A percentile compares a stretch with the other conserved stretches of the same genome.
Conservation (phyloP, 2,113 vertebrate genomes). For the Sturnus vulgaris region DNA sequence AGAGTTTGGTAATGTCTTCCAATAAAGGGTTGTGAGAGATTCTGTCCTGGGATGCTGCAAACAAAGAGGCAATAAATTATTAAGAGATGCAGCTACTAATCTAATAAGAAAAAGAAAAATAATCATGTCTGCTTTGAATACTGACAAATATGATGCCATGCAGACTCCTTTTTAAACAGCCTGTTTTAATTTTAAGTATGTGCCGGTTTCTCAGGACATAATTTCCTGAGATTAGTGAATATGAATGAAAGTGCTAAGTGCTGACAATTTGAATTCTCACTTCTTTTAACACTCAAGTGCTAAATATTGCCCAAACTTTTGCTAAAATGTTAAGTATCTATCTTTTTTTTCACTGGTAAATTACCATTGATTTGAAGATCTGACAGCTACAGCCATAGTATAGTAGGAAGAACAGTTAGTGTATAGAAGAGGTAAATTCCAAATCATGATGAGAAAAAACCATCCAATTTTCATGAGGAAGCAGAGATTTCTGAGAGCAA, state of each 20-base stretch:
- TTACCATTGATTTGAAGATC: conserved; percentile 58
- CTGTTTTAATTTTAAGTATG: conserved; percentile 60
- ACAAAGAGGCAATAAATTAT: conserved; percentile 1
- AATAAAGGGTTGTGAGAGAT: neutral
- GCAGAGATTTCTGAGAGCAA: neutral
- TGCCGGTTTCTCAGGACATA: conserved; percentile 66
- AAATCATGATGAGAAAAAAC: neutral
- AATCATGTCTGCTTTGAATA: conserved; percentile 2
- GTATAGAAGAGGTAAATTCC: conserved; percentile 17
- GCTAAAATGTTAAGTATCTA: conserved; percentile 68
- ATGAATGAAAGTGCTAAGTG: conserved; percentile 71
- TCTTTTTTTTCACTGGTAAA: conserved; percentile 56
- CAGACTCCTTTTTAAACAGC: conserved; percentile 43
- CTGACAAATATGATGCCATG: conserved; percentile 19
- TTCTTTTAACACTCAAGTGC: conserved; percentile 69
- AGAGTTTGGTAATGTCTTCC: conserved; percentile 30
- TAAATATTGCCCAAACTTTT: conserved; percentile 73
- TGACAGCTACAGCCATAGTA: conserved; percentile 49
- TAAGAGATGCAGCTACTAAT: neutral
- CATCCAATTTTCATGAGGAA: conserved; percentile 6
- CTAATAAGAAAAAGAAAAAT: neutral
- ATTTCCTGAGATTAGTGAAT: conserved; percentile 70
- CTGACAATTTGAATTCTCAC: conserved; percentile 73
- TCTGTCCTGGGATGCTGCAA: conserved; percentile 34
- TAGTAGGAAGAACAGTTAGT: neutral